Conservation (phyloP, 1,140 invertebrate species). For the Drosophila ananassae region DNA sequence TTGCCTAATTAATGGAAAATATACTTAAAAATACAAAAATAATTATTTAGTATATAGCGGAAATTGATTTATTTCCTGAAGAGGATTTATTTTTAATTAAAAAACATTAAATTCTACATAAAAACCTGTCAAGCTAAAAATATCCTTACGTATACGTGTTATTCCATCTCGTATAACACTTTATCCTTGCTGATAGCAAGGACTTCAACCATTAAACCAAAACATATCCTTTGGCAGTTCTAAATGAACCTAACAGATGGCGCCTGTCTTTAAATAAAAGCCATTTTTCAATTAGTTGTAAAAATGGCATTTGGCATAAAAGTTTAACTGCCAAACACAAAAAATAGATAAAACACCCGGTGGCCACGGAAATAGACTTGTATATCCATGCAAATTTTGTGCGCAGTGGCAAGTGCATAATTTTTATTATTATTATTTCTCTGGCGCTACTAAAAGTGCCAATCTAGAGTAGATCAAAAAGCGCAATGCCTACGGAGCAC, state of each 20-base stretch:
- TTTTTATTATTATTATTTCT: slow-evolving; percentile 71
- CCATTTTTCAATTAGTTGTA: slow-evolving; percentile 34
- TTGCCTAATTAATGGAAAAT: background rate
- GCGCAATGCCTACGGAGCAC: slow-evolving; percentile 69
- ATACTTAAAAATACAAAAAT: background rate
- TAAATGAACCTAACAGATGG: slow-evolving; percentile 29
- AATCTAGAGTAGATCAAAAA: slow-evolving; percentile 77
- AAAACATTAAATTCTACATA: background rate
- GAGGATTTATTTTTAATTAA: background rate
- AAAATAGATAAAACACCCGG: background rate
- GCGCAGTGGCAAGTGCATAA: slow-evolving; percentile 72
- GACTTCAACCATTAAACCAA: slow-evolving; percentile 22
- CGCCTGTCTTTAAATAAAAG: slow-evolving; percentile 21
- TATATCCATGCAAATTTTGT: slow-evolving; percentile 75
- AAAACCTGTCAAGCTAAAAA: background rate
- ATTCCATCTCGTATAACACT: background rate
- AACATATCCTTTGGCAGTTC: slow-evolving; percentile 36
- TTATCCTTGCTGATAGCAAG: slow-evolving; percentile 28
- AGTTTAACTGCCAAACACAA: background rate
- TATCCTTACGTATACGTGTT: background rate
- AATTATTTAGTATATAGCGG: background rate
- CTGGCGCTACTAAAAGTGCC: slow-evolving; percentile 69
- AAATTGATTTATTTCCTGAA: too few relatives aligned
- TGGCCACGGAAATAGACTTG: slow-evolving; percentile 67
- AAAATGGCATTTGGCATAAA: slow-evolving; percentile 59